Percentiles rank a stretch among this genome's conserved stretches.
phyloP scores from a whole-genome alignment of 2,888 invertebrate genomes.

The Neoascia interrupta region DNA sequence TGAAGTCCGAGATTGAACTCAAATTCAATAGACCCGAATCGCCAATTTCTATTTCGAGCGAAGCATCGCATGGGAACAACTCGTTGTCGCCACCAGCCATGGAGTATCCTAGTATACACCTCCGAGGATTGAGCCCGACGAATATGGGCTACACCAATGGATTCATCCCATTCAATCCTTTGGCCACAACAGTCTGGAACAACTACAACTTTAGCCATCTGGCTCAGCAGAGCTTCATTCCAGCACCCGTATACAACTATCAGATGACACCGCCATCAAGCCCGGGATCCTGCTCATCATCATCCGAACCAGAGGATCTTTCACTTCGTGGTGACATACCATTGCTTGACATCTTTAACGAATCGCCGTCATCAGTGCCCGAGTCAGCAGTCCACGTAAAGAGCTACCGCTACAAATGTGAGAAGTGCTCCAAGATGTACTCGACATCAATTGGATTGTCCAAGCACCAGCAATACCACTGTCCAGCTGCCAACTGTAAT shows the following conservation, averaged over 20 bases:
- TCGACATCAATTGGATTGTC: constrained; percentile 96
- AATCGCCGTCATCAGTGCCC: constrained; percentile 68
- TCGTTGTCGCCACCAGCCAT: constrained; percentile 14
- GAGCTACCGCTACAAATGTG: constrained; percentile 89
- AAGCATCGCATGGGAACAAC: constrained; percentile 36
- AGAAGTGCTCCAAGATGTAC: constrained; percentile 95
- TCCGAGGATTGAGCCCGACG: constrained; percentile 75
- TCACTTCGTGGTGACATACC: constrained; percentile 77
- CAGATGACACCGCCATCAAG: constrained; percentile 77
- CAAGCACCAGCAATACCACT: constrained; percentile 97
- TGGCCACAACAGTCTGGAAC: constrained; percentile 75
- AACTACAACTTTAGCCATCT: constrained; percentile 73
- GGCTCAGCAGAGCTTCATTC: no score
- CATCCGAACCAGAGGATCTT: constrained; percentile 78
- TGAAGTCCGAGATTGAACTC: neutral
- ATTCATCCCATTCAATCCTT: constrained; percentile 76
- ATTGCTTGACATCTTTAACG: constrained; percentile 75
- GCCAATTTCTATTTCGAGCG: constrained; percentile 35
- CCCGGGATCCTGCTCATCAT: constrained; percentile 74
- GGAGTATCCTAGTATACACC: constrained; percentile 75
- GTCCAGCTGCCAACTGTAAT: constrained; percentile 90
- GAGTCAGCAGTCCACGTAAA: constrained; percentile 66
- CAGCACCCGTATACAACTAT: constrained; percentile 72
- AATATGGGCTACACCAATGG: constrained; percentile 74
- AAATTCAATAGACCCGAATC: constrained; percentile 39